Conservation (phyloP, 2,888 invertebrate genomes). For the Temnothorax rugatulus region DNA sequence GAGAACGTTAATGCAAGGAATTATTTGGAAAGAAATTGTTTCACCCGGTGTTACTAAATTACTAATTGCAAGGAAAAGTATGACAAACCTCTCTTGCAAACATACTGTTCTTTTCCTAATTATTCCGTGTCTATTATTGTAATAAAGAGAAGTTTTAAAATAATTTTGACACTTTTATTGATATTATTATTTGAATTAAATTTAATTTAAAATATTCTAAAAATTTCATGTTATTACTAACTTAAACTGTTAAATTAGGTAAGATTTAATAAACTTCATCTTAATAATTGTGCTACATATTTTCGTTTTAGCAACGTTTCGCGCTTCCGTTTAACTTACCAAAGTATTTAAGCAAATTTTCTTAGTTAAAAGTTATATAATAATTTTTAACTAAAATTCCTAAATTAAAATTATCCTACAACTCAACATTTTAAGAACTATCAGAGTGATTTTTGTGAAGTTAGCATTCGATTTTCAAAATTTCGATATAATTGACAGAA, state of each 20-base stretch:
- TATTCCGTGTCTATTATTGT: background rate
- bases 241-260: background rate
- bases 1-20: background rate
- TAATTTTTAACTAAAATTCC: constrained; percentile 13
- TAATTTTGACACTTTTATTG: background rate
- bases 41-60: background rate
- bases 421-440: background rate
- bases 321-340: background rate
- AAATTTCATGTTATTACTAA: background rate
- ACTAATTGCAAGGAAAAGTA: background rate
- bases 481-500: background rate
- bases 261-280: background rate
- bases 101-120: background rate
- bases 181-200: background rate
- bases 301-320: background rate
- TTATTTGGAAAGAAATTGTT: constrained; percentile 3
- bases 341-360: constrained; percentile 29
- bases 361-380: background rate
- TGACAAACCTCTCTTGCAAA: background rate
- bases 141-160: background rate
- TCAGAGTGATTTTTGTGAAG: background rate
- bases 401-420: background rate
- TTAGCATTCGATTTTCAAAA: background rate
- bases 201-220: background rate
- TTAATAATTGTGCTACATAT: background rate